Evolutionary conservation across 2,113 vertebrate species (phyloP).

Genomic region (Kobus ellipsiprymnus): DNA sequence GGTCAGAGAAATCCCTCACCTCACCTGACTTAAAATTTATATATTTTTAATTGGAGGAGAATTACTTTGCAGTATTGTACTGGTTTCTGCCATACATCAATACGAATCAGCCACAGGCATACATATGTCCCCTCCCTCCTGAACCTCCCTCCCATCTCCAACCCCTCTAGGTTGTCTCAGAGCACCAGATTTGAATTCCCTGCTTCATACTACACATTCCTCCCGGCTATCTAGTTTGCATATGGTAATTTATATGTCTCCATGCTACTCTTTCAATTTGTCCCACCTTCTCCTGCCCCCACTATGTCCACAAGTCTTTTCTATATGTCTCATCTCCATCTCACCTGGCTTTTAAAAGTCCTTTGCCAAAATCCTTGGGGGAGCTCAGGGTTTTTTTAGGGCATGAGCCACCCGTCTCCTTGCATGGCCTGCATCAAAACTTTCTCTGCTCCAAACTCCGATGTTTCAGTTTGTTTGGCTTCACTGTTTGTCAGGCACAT

Average conservation of each 20-base stretch:
- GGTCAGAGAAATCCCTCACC: too few species aligned
- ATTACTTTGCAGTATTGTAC: too few species aligned
- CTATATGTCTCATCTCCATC: neutral
- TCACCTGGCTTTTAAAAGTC: neutral
- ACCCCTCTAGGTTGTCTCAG: neutral
- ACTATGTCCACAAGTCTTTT: neutral
- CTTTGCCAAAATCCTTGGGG: neutral
- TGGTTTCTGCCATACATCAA: too few species aligned
- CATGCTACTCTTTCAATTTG: neutral
- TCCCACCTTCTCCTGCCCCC: neutral
- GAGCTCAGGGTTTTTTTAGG: neutral
- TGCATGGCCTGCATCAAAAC: neutral
- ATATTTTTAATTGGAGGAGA: too few species aligned
- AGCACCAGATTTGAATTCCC: neutral
- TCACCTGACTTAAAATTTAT: too few species aligned
- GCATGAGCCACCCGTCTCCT: neutral
- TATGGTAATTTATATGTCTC: neutral
- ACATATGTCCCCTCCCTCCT: neutral
- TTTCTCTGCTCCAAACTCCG: neutral
- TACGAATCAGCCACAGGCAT: neutral
- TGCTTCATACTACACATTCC: neutral
- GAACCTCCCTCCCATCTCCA: neutral
- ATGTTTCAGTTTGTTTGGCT: neutral
- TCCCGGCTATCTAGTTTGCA: neutral
- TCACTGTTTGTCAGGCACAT: neutral